Percentiles rank a stretch among this genome's conserved stretches.
phyloP scores from a whole-genome alignment of 30 jellyfish, hydroid and myxozoan species.

The Pelagia noctiluca region DNA sequence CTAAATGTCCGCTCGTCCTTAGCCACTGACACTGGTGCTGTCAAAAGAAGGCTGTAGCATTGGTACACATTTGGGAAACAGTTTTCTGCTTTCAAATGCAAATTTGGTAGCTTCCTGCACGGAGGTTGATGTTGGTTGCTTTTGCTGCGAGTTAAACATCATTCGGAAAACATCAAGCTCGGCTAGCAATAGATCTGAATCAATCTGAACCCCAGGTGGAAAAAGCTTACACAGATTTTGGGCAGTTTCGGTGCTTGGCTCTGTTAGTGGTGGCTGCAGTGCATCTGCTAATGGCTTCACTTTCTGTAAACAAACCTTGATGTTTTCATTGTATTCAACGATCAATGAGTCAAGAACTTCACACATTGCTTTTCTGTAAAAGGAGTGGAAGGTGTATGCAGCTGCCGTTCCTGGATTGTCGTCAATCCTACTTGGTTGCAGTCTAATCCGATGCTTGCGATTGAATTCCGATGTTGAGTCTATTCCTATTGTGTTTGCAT shows the following conservation, averaged over 20 bases:
- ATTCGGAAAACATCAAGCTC: constrained; percentile 11
- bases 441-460: constrained; percentile 45
- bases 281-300: constrained; percentile 39
- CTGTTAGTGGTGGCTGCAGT: constrained; percentile 31
- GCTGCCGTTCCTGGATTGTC: constrained; percentile 52
- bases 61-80: constrained; percentile 30
- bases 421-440: constrained; percentile 40
- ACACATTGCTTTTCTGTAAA: constrained; percentile 45
- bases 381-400: constrained; percentile 33
- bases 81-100: too few species aligned
- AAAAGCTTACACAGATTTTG: constrained; percentile 17
- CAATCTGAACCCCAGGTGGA: constrained; percentile 9
- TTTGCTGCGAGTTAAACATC: not conserved
- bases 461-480: constrained; percentile 37
- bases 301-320: constrained; percentile 31
- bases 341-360: constrained; percentile 37
- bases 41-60: constrained; percentile 20
- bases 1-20: constrained; percentile 35
- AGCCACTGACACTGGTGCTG: constrained; percentile 43
- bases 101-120: too few species aligned
- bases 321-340: constrained; percentile 29
- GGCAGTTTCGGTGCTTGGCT: constrained; percentile 24
- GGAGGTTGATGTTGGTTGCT: not conserved
- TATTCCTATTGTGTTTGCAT: constrained; percentile 25
- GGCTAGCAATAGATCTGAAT: not conserved